Evolutionary conservation across 2,888 invertebrate genomes (phyloP).

Genomic region (Watsonalla cultraria): DNA sequence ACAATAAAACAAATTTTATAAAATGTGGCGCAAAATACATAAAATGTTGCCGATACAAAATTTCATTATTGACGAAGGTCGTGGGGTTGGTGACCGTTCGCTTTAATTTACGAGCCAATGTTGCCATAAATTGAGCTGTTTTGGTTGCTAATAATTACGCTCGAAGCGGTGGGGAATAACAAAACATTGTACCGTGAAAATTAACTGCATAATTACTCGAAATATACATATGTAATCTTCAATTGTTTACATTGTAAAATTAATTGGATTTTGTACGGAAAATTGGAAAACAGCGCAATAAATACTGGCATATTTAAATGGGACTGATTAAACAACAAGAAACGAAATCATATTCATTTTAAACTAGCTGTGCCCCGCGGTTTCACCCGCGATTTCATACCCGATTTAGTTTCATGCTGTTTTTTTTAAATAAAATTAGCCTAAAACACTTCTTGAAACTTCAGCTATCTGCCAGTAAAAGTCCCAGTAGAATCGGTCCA

Average conservation of each 20-base stretch:
- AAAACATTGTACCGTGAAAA: slow-evolving; percentile 32
- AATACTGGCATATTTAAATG: not conserved
- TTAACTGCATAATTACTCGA: slow-evolving; percentile 39
- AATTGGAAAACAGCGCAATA: not conserved
- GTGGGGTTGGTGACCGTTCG: slow-evolving; percentile 13
- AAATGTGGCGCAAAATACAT: slow-evolving; percentile 2
- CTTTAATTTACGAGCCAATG: slow-evolving; percentile 44
- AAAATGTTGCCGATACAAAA: slow-evolving; percentile 8
- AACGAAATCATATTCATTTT: too few species aligned
- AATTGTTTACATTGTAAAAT: not conserved
- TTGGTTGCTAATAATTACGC: slow-evolving; percentile 49
- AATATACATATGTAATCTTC: slow-evolving; percentile 1
- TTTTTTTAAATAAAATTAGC: too few species aligned
- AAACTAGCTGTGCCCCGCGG: too few species aligned
- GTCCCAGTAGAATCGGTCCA: too few species aligned
- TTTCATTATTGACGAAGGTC: slow-evolving; percentile 37
- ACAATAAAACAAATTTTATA: slow-evolving; percentile 4
- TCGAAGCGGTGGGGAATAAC: slow-evolving; percentile 35
- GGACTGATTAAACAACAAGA: not conserved
- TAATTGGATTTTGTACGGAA: not conserved
- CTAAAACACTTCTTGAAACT: too few species aligned
- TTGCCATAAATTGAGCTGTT: slow-evolving; percentile 51
- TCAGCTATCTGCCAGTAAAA: too few species aligned
- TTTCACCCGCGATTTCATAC: too few species aligned
- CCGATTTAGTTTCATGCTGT: too few species aligned